Evolutionary conservation across 2,888 invertebrate species (phyloP), one percentile per base, ranked within the genome.

Genomic region (Eupithecia subumbrata): DNA sequence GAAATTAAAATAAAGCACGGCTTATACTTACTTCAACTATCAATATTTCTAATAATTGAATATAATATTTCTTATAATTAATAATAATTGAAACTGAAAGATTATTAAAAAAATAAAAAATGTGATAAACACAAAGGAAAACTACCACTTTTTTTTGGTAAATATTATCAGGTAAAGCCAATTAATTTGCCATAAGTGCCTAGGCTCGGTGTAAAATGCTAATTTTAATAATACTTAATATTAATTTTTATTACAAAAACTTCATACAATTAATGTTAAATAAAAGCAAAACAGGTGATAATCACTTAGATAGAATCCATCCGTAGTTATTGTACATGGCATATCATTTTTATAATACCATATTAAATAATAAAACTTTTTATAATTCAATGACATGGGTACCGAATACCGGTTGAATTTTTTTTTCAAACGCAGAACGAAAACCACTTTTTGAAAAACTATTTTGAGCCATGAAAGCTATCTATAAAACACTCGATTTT

Each of bases 121-220:
- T 30, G 68, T 70, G 64, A 66, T 68, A 73, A 52, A 70, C 22
- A 60, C 25, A 25, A 25, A 60, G 25, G 25, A 73, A 73, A 30
- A 45, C 66, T 40, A 72, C 5, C 56, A 22, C 3, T 30, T 64
- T 34, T 37, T 34, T 37, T 37, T 12, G 71, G 72, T 66, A 71
- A 76, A 71, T 60, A 68, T 60, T 66, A 73, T 70, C 68, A 69
- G 37, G 52, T 70, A 40, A 25, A 60, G 72, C 66, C 73, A 70
- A 72, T 89, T 90, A 91, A 85, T 90, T 89, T 88, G 88, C 92
- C 92, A 87, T 89, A 91, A 91, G 92, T 93, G 92, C 93, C 93
- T 93, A 90, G 91, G 90, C 88, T 91, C 69, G 64, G 22, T 56
- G 63, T 18, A 69, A 76, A 72, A 72, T 72, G 37, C 69, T 67